Percentiles rank a stretch among this genome's conserved stretches.
These are phyloP conservation scores for Xenopus tropicalis DNA, from an alignment of 2,113 vertebrate species.

Conservation along the genomic window DNA sequence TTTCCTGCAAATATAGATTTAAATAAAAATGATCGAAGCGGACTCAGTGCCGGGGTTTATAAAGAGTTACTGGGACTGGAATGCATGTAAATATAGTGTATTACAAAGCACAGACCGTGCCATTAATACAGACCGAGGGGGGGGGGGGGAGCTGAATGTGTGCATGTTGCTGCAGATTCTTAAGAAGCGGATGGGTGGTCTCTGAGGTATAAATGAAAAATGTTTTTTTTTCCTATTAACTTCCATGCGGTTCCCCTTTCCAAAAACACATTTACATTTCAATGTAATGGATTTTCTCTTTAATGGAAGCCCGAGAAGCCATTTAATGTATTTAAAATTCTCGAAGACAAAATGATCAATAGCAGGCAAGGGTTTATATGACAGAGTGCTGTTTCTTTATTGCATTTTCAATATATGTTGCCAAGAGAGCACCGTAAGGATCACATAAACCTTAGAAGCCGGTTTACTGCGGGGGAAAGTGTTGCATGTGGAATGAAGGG, in stretches of 20 bases:
- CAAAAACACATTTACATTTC: neutral
- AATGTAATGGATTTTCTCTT: neutral
- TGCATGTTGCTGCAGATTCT: neutral
- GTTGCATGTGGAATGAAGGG: neutral
- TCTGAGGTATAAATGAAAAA: neutral
- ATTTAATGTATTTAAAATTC: constrained; percentile 1
- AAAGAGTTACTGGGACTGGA: too few species aligned
- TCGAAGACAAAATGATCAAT: constrained; percentile 1
- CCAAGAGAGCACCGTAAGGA: neutral
- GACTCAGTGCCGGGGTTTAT: too few species aligned
- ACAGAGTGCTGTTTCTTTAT: neutral
- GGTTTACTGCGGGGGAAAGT: neutral
- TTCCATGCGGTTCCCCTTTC: neutral
- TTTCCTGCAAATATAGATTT: too few species aligned
- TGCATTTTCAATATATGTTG: constrained; percentile 6
- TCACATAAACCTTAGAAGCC: neutral
- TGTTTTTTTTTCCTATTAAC: neutral
- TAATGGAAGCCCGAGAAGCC: neutral
- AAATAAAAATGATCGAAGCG: too few species aligned
- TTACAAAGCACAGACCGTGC: neutral
- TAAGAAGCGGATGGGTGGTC: neutral
- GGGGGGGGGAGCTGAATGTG: neutral
- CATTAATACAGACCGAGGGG: neutral
- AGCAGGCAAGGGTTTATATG: neutral
- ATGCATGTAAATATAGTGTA: neutral